Conservation (phyloP, 2,888 invertebrate species). For the Neoascia interrupta region DNA sequence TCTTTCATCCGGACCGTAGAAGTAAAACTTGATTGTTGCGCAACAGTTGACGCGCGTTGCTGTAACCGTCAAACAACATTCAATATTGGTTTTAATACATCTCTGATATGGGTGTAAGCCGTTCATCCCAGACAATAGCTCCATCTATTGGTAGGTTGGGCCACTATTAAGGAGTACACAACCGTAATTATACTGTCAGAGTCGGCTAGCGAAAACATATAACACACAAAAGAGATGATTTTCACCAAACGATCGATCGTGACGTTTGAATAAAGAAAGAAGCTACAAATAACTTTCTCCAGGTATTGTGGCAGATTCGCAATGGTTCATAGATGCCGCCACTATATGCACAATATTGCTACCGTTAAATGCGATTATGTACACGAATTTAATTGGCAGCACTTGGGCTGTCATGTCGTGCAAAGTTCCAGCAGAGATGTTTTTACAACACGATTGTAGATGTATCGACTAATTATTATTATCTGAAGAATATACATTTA, state of each 20-base stretch:
- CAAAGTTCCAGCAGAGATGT: background rate
- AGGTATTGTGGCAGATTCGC: conserved; percentile 42
- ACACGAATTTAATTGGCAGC: conserved; percentile 50
- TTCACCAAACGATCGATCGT: conserved; percentile 36
- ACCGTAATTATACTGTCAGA: conserved; percentile 35
- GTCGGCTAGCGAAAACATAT: conserved; percentile 26
- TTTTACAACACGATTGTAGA: background rate
- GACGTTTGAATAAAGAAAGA: conserved; percentile 25
- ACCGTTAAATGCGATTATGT: conserved; percentile 47
- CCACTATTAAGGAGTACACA: conserved; percentile 12
- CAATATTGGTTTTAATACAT: background rate
- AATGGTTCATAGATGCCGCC: conserved; percentile 4
- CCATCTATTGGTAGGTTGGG: conserved; percentile 1
- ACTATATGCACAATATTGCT: conserved; percentile 18
- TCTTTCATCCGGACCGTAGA: conserved; percentile 23
- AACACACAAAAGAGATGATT: conserved; percentile 56
- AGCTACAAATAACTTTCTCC: conserved; percentile 62
- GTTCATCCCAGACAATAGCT: conserved; percentile 10
- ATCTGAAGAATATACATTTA: conserved; percentile 22
- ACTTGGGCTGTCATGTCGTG: conserved; percentile 5
- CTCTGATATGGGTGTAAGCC: conserved; percentile 9
- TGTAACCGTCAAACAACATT: conserved; percentile 20
- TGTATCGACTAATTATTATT: conserved; percentile 19
- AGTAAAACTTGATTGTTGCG: conserved; percentile 34
- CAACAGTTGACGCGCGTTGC: conserved; percentile 6